Conservation (phyloP, 2,113 vertebrate genomes). For the Mobula hypostoma region DNA sequence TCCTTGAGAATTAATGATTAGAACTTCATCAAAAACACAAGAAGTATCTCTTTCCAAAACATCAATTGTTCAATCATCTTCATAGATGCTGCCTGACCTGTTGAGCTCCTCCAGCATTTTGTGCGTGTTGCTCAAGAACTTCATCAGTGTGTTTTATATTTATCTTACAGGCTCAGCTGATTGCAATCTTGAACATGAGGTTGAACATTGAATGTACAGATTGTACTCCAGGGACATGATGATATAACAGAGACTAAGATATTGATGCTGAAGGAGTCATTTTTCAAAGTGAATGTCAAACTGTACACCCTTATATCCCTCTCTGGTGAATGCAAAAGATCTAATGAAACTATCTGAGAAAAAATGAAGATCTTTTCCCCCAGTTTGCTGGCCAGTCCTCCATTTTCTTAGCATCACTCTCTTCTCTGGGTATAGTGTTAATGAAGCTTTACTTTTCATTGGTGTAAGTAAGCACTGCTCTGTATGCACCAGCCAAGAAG, state of each 20-base stretch:
- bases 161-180: neutral
- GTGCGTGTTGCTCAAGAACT: neutral
- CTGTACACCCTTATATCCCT: neutral
- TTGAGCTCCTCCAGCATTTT: too few species aligned
- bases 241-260: neutral
- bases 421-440: neutral
- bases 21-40: neutral
- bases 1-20: neutral
- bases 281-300: neutral
- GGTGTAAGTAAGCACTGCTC: neutral
- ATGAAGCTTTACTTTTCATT: neutral
- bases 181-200: neutral
- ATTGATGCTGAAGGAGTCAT: neutral
- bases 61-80: too few species aligned
- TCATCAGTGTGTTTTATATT: neutral
- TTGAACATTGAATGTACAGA: neutral
- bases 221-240: neutral
- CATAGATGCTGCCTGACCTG: too few species aligned
- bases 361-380: neutral
- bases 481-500: neutral
- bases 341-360: neutral
- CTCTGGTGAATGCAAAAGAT: neutral
- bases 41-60: too few species aligned
- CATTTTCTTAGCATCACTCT: neutral
- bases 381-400: neutral